Evolutionary conservation across 1,140 invertebrate genomes (phyloP), one percentile per base, ranked within the genome.

Genomic region (Homarus americanus): DNA sequence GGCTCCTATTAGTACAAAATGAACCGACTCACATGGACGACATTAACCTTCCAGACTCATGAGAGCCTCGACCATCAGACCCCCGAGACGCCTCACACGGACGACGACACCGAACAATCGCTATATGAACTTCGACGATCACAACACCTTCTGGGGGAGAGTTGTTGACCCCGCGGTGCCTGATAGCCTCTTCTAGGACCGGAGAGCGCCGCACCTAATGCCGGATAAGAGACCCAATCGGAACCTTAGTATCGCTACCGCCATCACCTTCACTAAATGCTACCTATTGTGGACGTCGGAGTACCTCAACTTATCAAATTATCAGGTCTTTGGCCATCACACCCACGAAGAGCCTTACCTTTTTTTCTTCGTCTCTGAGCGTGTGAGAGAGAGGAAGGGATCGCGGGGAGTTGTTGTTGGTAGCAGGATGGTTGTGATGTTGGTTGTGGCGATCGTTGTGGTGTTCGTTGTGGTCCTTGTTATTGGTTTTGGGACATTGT

Each of bases 241-340:
- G 80, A 83, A 58, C 32, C 69, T 75, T 40, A 83, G 88, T 90
- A 90, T 90, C 88, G 80, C 88, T 84, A 76, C 88, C 82, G 88
- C 88, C 88, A 90, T 90, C 88, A 84, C 80, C 80, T 76, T 63
- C 88, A 76, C 88, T 90, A 90, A 90, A 90, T 90, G 88, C 88
- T 90, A 58, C 88, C 88, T 90, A 90, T 90, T 90, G 88, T 90
- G 80, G 88, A 2, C 36, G 38, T 36, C 36, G 69, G 80, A 84
- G 88, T 84, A 90, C 88, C 82, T 73, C 88, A 83, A 90, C 88
- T 90, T 90, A 90, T 90, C 88, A 90, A 90, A 90, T 90, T 90
- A 90, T 90, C 88, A 90, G 69, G 82, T 12, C 80, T 83, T 63
- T 83, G 72, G 80, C 88, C 88, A 83, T 90, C 88, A 83, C 80